Percentiles rank a stretch among this genome's conserved stretches.
These are phyloP conservation scores for Stenchaetothrips biformis DNA, from an alignment of 2,888 invertebrate species.

Conservation along the genomic window DNA sequence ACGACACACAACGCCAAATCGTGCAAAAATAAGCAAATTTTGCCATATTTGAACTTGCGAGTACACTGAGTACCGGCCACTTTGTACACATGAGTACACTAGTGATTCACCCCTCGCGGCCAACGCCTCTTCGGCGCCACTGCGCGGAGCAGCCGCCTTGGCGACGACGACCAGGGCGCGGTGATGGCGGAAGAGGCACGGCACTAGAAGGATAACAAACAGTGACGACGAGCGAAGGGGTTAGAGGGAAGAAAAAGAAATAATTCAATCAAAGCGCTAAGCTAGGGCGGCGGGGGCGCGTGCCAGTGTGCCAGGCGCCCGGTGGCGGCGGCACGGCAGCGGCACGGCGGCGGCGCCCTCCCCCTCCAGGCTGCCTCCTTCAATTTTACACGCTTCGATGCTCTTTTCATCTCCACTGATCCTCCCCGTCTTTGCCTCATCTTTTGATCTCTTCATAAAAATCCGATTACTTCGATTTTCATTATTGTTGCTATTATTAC, in stretches of 20 bases:
- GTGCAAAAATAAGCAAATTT: too few species aligned
- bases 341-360: not conserved
- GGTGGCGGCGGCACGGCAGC: not conserved
- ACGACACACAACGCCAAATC: too few species aligned
- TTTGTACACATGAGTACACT: too few species aligned
- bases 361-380: not conserved
- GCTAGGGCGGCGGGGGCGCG: not conserved
- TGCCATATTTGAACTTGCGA: too few species aligned
- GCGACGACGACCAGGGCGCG: not conserved
- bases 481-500: not conserved
- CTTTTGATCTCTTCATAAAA: constrained; percentile 19
- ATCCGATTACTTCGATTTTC: constrained; percentile 10
- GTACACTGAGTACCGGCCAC: too few species aligned
- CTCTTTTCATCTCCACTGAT: constrained; percentile 24
- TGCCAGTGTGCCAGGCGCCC: not conserved
- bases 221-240: not conserved
- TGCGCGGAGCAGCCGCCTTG: not conserved
- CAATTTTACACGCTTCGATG: constrained; percentile 19
- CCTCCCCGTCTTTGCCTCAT: constrained; percentile 5
- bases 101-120: not conserved
- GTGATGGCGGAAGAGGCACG: not conserved
- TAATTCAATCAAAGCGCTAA: constrained; percentile 16
- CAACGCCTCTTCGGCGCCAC: not conserved
- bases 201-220: too few species aligned
- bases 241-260: not conserved